phyloP scores from a whole-genome alignment of 2,113 vertebrate species.

The Zosterops pallidus region DNA sequence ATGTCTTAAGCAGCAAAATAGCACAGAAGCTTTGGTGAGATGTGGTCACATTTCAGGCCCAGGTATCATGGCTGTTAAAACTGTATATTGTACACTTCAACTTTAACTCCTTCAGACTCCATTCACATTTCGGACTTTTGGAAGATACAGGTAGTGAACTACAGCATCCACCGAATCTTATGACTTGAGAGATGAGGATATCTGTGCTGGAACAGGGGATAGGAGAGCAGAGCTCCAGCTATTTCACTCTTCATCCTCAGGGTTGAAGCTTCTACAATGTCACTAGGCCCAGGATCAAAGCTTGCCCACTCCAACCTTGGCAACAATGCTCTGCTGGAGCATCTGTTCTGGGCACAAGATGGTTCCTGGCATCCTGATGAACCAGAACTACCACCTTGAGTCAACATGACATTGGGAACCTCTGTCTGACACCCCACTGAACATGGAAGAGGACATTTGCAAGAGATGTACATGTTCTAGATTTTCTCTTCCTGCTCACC shows the following conservation, averaged over 20 bases:
- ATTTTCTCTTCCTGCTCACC: neutral
- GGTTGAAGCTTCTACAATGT: neutral
- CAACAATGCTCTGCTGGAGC: neutral
- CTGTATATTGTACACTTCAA: neutral
- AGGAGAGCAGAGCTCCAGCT: neutral
- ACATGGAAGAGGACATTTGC: neutral
- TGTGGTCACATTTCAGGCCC: neutral
- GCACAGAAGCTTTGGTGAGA: neutral
- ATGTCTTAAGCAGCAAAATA: neutral
- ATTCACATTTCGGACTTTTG: neutral
- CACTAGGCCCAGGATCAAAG: neutral
- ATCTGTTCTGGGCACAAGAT: neutral
- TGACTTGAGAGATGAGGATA: neutral
- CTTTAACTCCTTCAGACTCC: neutral
- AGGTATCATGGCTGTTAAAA: neutral
- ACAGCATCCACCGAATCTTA: neutral
- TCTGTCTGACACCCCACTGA: neutral
- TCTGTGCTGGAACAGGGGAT: neutral
- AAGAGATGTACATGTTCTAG: neutral
- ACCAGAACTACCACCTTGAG: neutral
- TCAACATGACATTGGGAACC: neutral
- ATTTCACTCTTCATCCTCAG: neutral
- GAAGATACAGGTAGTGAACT: neutral
- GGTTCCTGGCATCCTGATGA: neutral
- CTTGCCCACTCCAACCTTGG: neutral